phyloP scores from a whole-genome alignment of 2,888 invertebrate species.

The Dorcus hopei region DNA sequence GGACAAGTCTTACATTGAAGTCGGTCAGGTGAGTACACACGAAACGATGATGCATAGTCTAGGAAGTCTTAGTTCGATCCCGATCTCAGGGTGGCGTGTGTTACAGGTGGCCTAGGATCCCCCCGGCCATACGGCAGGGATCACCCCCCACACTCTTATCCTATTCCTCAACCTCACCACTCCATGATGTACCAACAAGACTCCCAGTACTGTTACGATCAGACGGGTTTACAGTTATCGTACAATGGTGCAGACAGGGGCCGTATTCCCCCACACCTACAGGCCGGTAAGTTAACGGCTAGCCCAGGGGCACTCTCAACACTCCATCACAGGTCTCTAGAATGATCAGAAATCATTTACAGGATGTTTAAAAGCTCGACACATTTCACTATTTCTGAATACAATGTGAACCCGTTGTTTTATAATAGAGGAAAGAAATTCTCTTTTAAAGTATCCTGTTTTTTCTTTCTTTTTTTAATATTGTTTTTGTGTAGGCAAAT shows the following conservation, averaged over 20 bases:
- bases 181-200: constrained; percentile 53
- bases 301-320: constrained; percentile 28
- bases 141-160: constrained; percentile 46
- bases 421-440: neutral
- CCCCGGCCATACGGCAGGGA: constrained; percentile 56
- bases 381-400: neutral
- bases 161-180: constrained; percentile 53
- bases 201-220: constrained; percentile 60
- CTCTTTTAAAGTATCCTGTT: no score
- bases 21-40: constrained; percentile 9
- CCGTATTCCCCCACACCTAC: constrained; percentile 47
- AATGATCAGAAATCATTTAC: constrained; percentile 8
- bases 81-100: constrained; percentile 45
- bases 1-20: constrained; percentile 10
- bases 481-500: no score
- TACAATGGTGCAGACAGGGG: constrained; percentile 49
- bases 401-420: neutral
- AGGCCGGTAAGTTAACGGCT: constrained; percentile 51
- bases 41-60: neutral
- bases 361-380: neutral
- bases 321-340: constrained; percentile 24
- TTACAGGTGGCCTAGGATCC: constrained; percentile 60
- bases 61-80: constrained; percentile 1
- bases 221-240: constrained; percentile 51
- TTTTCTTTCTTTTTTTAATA: no score